Evolutionary conservation across 2,113 vertebrate species (phyloP).

Genomic region (Sinocyclocheilus anophthalmus): DNA sequence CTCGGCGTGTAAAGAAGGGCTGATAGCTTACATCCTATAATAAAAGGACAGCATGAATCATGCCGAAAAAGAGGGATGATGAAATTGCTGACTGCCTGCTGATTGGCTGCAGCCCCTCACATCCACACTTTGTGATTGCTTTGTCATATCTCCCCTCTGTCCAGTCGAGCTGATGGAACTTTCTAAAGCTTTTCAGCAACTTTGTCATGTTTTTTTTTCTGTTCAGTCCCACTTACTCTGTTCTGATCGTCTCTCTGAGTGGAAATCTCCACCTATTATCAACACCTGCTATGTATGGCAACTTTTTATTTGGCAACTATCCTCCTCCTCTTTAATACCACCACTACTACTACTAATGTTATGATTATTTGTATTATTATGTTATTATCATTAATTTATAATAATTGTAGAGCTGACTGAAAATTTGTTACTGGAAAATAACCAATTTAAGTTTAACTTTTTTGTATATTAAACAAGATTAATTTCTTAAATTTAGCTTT

Average conservation of each 20-base stretch:
- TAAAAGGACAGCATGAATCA: conserved; percentile 14
- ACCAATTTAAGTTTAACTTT: no score
- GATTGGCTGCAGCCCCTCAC: background rate
- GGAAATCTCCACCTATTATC: background rate
- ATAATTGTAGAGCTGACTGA: background rate
- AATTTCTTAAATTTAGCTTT: no score
- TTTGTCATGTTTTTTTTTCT: background rate
- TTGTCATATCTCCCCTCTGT: background rate
- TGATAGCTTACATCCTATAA: background rate
- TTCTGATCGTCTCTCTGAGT: background rate
- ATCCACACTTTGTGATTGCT: background rate
- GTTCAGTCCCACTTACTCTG: background rate
- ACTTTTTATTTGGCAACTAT: no score
- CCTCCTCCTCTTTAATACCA: background rate
- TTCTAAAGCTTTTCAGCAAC: background rate
- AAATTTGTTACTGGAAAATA: background rate
- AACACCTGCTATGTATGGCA: background rate
- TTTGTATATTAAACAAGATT: no score
- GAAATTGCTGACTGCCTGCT: background rate
- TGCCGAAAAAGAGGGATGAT: background rate
- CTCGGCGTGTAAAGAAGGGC: background rate
- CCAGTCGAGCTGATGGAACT: background rate
- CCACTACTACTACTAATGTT: no score
- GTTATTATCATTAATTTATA: no score
- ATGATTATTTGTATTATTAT: no score